phyloP scores from a whole-genome alignment of 2,113 vertebrate genomes.

The Smithornis capensis region DNA sequence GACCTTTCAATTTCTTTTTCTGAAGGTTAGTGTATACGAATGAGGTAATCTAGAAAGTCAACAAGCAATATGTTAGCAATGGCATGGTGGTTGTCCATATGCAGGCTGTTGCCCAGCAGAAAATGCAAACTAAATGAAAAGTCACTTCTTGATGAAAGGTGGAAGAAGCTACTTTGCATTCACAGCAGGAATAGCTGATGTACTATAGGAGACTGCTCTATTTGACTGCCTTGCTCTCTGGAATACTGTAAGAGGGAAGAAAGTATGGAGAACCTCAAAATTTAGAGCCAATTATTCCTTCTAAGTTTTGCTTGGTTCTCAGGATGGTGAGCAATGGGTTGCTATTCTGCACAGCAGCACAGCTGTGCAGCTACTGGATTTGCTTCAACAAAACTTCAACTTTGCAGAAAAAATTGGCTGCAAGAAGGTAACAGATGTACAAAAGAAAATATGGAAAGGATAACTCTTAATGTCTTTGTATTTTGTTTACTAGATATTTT shows the following conservation, averaged over 20 bases:
- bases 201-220: neutral
- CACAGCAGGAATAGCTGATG: neutral
- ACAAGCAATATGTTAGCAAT: neutral
- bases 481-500: conserved; percentile 41
- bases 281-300: conserved; percentile 1
- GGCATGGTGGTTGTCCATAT: neutral
- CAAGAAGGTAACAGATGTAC: conserved; percentile 12
- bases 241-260: neutral
- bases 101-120: neutral
- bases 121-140: neutral
- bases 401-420: conserved; percentile 29
- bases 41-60: neutral
- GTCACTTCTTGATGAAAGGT: neutral
- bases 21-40: neutral
- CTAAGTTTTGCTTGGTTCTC: neutral
- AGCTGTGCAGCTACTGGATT: conserved; percentile 49
- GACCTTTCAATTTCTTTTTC: neutral
- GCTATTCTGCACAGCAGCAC: conserved; percentile 25
- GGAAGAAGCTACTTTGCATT: neutral
- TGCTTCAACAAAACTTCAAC: conserved; percentile 49
- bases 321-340: conserved; percentile 46
- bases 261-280: neutral
- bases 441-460: conserved; percentile 27
- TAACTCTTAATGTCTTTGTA: conserved; percentile 14
- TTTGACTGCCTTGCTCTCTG: neutral